Percentiles rank a stretch among this genome's conserved stretches.
Evolutionary conservation across 1,140 invertebrate species (phyloP).

Genomic region (Diachasma alloeum): DNA sequence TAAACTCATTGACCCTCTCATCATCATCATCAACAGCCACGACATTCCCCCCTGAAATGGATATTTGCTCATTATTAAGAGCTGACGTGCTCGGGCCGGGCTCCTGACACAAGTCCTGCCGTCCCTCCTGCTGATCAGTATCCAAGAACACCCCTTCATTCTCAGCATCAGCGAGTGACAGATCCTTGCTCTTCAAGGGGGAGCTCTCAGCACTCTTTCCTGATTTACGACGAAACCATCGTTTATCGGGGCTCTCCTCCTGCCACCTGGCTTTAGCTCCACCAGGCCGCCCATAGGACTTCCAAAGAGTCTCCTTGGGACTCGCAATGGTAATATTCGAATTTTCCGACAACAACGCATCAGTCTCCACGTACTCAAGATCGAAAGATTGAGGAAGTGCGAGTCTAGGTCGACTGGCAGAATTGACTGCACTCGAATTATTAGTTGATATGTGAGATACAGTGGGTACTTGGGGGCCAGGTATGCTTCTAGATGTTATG

Average conservation of each 20-base stretch:
- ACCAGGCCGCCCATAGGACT: constrained; percentile 13
- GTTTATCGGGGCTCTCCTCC: constrained; percentile 4
- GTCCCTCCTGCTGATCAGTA: constrained; percentile 27
- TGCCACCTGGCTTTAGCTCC: constrained; percentile 3
- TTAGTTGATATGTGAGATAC: background rate
- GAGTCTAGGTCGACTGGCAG: background rate
- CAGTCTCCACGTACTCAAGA: constrained; percentile 35
- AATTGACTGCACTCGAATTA: background rate
- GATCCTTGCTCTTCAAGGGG: background rate
- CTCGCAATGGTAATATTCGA: background rate
- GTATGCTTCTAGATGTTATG: background rate
- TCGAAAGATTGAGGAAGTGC: constrained; percentile 16
- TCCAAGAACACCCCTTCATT: constrained; percentile 34
- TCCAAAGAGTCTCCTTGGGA: constrained; percentile 20
- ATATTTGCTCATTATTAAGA: background rate
- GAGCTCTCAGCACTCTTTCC: constrained; percentile 13
- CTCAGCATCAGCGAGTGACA: constrained; percentile 14
- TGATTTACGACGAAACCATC: constrained; percentile 6
- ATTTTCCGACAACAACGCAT: constrained; percentile 32
- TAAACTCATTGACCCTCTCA: background rate
- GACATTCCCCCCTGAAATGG: background rate
- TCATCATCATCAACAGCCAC: background rate
- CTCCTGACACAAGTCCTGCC: background rate
- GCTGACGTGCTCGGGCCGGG: constrained; percentile 1
- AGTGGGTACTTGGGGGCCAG: constrained; percentile 24